These are phyloP conservation scores for Alcedo quadribrachys DNA, from an alignment of 2,797 vertebrate genomes.

Conservation along the genomic window DNA sequence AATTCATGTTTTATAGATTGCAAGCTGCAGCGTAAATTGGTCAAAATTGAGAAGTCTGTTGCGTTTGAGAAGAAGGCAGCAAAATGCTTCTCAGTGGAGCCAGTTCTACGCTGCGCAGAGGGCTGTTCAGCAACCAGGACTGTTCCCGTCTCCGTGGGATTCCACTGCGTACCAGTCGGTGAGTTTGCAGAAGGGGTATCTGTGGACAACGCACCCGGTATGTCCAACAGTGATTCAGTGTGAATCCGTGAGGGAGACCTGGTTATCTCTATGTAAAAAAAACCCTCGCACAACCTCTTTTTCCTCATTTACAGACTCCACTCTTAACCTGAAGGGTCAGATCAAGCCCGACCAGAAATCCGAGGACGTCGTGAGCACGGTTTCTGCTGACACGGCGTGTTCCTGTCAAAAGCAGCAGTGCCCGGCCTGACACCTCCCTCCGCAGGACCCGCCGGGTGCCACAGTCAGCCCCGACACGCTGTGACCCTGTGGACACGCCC, in stretches of 20 bases:
- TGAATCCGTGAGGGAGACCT: rapidly evolving
- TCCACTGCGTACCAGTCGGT: slow-evolving; percentile 54
- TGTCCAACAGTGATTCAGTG: rapidly evolving
- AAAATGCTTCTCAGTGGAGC: slow-evolving; percentile 56
- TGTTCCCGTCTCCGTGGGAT: not conserved
- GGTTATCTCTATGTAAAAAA: rapidly evolving
- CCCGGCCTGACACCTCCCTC: not conserved
- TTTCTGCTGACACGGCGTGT: not conserved
- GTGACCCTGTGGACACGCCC: not conserved
- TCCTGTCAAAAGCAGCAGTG: not conserved
- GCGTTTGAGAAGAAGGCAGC: not conserved
- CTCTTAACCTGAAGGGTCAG: not conserved
- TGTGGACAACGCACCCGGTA: rapidly evolving
- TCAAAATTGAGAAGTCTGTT: slow-evolving; percentile 30
- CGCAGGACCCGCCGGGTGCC: no score
- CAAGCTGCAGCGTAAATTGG: slow-evolving; percentile 35
- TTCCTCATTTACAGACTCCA: not conserved
- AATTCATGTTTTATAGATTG: slow-evolving; percentile 25
- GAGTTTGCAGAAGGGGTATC: not conserved
- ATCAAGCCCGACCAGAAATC: not conserved
- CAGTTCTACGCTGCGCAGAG: slow-evolving; percentile 24
- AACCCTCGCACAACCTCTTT: not conserved
- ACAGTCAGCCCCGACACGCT: not conserved
- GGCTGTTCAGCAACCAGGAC: slow-evolving; percentile 13
- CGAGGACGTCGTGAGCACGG: not conserved